Conservation (phyloP, 1,140 invertebrate genomes). For the Anagrus nilaparvatae region DNA sequence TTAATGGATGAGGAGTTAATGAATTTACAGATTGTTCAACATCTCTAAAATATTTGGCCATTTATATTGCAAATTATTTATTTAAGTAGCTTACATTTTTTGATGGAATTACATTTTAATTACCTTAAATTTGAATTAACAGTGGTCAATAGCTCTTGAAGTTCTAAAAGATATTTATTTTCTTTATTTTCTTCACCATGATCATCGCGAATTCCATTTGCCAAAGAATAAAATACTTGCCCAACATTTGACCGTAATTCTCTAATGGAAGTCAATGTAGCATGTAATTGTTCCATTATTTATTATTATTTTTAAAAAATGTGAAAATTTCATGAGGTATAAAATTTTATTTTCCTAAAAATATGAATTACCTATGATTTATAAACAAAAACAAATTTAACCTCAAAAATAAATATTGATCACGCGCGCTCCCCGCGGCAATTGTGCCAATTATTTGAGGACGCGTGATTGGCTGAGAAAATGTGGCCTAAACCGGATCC, state of each 20-base stretch:
- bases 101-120: constrained; percentile 4
- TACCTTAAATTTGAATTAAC: constrained; percentile 67
- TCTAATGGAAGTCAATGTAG: constrained; percentile 62
- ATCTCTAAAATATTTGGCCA: constrained; percentile 46
- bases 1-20: constrained; percentile 63
- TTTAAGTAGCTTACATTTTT: not conserved
- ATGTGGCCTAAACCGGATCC: too few species aligned
- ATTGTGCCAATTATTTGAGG: too few species aligned
- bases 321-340: too few species aligned
- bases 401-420: too few species aligned
- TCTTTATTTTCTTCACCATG: constrained; percentile 69
- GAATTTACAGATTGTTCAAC: constrained; percentile 64
- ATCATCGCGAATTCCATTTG: constrained; percentile 63
- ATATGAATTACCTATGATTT: too few species aligned
- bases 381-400: too few species aligned
- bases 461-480: too few species aligned
- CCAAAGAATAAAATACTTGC: constrained; percentile 69
- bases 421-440: too few species aligned
- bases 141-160: constrained; percentile 64
- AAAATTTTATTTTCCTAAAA: too few species aligned
- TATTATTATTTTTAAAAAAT: not conserved
- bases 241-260: constrained; percentile 68
- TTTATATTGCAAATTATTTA: too few species aligned
- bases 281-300: constrained; percentile 58
- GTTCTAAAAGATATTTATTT: constrained; percentile 65